These are phyloP conservation scores for Drosophila limbata DNA, from an alignment of 2,888 invertebrate genomes.

Conservation along the genomic window DNA sequence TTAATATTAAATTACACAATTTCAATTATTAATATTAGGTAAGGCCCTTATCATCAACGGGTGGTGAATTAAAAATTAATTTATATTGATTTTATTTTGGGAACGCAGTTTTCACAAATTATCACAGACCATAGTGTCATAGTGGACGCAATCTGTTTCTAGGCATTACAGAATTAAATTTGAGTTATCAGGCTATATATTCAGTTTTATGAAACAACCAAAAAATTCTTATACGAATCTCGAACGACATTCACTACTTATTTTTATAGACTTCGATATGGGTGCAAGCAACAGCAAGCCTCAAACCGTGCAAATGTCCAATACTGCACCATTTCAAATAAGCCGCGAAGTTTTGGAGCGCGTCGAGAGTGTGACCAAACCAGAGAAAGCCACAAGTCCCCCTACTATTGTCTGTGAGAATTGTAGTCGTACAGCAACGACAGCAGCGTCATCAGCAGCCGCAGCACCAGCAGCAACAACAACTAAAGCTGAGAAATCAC, in stretches of 20 bases:
- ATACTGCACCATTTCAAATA: slow-evolving; percentile 52
- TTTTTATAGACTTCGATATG: slow-evolving; percentile 45
- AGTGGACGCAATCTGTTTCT: neutral
- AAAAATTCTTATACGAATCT: slow-evolving; percentile 37
- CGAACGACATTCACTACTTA: slow-evolving; percentile 27
- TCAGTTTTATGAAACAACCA: slow-evolving; percentile 35
- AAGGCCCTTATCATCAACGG: neutral
- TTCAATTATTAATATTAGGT: slow-evolving; percentile 2
- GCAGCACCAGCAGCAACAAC: neutral
- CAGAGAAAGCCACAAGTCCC: neutral
- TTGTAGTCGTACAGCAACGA: slow-evolving; percentile 15
- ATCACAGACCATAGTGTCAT: neutral
- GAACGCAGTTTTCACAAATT: neutral
- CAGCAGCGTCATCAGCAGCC: neutral
- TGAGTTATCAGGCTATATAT: slow-evolving; percentile 34
- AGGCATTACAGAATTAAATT: slow-evolving; percentile 39
- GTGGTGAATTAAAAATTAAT: neutral
- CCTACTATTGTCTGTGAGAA: slow-evolving; percentile 22
- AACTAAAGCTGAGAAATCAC: neutral
- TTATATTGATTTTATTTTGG: neutral
- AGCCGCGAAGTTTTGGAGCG: slow-evolving; percentile 63
- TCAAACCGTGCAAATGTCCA: slow-evolving; percentile 63
- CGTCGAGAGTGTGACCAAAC: slow-evolving; percentile 43
- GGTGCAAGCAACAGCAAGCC: slow-evolving; percentile 68
- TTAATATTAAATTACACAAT: slow-evolving; percentile 1